Evolutionary conservation across 1,140 invertebrate genomes (phyloP), one percentile per base, ranked within the genome.

Genomic region (Drosophila sp.): DNA sequence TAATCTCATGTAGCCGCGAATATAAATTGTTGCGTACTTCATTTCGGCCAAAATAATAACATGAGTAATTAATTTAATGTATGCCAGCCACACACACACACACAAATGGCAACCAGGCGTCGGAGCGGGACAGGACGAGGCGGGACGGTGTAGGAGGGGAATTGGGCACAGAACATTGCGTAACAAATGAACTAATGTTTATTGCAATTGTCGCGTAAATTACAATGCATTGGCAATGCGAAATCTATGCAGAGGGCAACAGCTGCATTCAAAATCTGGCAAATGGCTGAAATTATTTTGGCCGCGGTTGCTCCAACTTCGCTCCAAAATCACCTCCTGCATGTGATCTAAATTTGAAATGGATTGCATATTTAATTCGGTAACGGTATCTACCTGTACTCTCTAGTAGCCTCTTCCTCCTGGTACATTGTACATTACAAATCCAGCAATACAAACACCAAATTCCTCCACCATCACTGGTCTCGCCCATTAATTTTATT

Each of bases 11-110:
- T 86, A 76, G 76, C 66, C 76, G 82, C 82, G 80, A 90, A 90
- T 90, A 90, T 90, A 90, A 90, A 90, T 90, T 90, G 87, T 90
- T 90, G 87, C 87, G 87, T 90, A 90, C 87, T 90, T 90, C 83
- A 90, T 90, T 90, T 81, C 64, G 83, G 80, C 82, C 74, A 86
- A 82, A 90, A 90, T 90, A 90, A 90, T 90, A 90, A 90, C 87
- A 90, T 86, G 86, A 90, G 87, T 90, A 90, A 90, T 90, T 90
- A 90, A 90, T 90, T 90, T 90, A 90, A 90, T 90, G 83, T 50
- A 50, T 86, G 87, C 87, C 87, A 90, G 70, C 77, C 71, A 76
- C 81, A 84, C 67, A 62, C 57, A 70, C 79, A 79, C 66, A 56
- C n/a, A 54, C 40, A 57, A 38, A 60, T 55, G 66, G 47, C n/a